Conservation (phyloP, 1,140 invertebrate genomes). For the Adelges cooleyi region DNA sequence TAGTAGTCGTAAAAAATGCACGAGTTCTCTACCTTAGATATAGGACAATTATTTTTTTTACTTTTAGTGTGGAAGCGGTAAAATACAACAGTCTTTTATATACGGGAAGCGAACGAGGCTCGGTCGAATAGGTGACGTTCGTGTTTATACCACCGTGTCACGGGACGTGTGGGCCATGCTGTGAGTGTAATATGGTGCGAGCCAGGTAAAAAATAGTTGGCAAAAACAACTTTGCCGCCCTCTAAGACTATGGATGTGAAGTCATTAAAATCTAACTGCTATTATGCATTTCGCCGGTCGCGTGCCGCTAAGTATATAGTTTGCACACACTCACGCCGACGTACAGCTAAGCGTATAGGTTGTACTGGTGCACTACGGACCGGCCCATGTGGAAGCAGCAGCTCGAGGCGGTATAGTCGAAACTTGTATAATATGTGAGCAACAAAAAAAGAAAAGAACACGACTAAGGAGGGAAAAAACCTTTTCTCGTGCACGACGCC, state of each 20-base stretch:
- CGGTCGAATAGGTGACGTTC: neutral
- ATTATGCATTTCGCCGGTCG: constrained; percentile 9
- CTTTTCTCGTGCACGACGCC: neutral
- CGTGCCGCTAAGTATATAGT: constrained; percentile 12
- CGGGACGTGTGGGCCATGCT: neutral
- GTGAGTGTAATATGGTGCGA: no score
- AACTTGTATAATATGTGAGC: no score
- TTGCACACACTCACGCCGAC: neutral
- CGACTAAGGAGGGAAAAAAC: neutral
- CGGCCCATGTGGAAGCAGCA: no score
- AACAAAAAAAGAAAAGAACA: neutral
- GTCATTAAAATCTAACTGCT: constrained; percentile 22
- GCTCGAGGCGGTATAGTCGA: no score
- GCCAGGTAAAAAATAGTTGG: neutral
- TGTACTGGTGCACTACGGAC: no score
- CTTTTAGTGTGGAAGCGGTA: neutral
- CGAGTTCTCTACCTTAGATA: neutral
- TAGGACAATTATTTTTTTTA: neutral
- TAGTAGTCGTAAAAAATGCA: neutral
- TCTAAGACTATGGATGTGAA: neutral
- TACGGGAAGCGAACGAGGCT: neutral
- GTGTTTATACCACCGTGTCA: constrained; percentile 17
- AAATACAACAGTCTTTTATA: neutral
- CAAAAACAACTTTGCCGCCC: neutral
- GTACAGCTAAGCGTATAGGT: no score